Evolutionary conservation across 2,113 vertebrate genomes (phyloP).

Genomic region (Gopherus evgoodei): DNA sequence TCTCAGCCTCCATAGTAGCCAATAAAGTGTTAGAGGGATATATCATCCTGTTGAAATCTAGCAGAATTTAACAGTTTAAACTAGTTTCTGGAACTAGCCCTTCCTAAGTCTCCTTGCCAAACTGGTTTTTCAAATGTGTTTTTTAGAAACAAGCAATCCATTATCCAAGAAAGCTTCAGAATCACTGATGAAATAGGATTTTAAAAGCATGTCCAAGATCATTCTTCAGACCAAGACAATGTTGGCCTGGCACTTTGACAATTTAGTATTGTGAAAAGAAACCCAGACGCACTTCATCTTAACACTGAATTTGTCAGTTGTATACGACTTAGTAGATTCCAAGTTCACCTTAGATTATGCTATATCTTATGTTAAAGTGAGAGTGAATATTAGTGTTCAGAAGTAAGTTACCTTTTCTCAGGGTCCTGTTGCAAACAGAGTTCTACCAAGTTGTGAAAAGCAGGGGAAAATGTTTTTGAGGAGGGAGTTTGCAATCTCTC

Average conservation of each 20-base stretch:
- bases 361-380: not conserved
- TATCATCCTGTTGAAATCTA: not conserved
- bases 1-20: not conserved
- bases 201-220: not conserved
- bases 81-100: not conserved
- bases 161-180: not conserved
- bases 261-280: not conserved
- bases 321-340: not conserved
- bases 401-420: slow-evolving; percentile 83
- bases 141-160: not conserved
- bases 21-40: not conserved
- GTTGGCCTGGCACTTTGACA: not conserved
- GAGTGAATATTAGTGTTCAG: not conserved
- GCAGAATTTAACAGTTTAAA: not conserved
- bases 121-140: not conserved
- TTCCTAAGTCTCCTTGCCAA: not conserved
- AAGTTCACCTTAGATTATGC: not conserved
- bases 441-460: slow-evolving; percentile 93
- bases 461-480: slow-evolving; percentile 92
- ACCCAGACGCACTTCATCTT: not conserved
- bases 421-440: slow-evolving; percentile 95
- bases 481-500: slow-evolving; percentile 89
- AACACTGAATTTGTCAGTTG: not conserved
- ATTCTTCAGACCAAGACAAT: not conserved
- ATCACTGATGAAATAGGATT: not conserved